Percentiles rank a stretch among this genome's conserved stretches.
Conservation (phyloP, 2,888 invertebrate genomes). For the Formica aserva region DNA sequence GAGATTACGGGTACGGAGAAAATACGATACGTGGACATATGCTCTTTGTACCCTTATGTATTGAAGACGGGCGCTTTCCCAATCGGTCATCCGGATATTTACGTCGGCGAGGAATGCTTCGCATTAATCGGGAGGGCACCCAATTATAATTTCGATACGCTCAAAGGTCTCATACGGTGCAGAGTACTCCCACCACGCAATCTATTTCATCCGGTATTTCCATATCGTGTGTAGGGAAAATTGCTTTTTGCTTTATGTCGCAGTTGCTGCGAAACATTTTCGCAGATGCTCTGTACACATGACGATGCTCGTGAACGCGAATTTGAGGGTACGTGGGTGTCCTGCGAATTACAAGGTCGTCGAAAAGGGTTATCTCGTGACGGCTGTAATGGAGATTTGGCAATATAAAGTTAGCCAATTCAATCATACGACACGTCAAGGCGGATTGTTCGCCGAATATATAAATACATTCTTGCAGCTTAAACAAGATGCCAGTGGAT, state of each 20-base stretch:
- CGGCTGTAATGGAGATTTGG: neutral
- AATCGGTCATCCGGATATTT: neutral
- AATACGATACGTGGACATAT: neutral
- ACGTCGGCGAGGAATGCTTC: neutral
- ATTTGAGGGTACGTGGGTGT: too few species aligned
- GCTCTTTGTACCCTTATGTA: neutral
- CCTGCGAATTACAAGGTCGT: neutral
- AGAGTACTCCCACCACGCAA: neutral
- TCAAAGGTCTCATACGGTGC: neutral
- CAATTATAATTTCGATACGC: neutral
- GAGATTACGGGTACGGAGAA: neutral
- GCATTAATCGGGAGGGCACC: neutral
- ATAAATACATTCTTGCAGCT: neutral
- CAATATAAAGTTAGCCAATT: neutral
- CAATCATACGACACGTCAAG: neutral
- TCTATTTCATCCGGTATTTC: neutral
- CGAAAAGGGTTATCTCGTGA: slow-evolving; percentile 4
- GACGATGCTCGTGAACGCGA: too few species aligned
- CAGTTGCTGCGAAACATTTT: too few species aligned
- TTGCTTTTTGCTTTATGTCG: too few species aligned
- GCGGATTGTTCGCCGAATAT: neutral
- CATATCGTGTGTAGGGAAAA: too few species aligned
- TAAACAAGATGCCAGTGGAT: neutral
- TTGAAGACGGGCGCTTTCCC: neutral
- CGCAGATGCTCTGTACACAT: too few species aligned